Base-by-base conservation (phyloP, 2,113 vertebrate genomes). In the Cryptoleucopteryx plumbea region DNA sequence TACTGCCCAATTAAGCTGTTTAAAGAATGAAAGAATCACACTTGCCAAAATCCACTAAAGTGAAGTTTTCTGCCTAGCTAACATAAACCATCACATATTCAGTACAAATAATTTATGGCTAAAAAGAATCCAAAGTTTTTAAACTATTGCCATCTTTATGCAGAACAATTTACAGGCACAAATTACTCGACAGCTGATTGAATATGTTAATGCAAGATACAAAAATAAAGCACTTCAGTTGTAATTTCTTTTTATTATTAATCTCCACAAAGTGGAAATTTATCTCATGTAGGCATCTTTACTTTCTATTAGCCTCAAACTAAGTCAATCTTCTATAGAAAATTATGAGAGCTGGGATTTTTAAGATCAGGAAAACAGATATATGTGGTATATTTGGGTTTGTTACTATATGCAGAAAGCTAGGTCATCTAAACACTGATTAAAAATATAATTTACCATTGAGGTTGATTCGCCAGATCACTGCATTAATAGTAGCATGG, bases 381-480 rank as follows among this genome's bases (percentile, higher is more conserved):
- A 95, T 68, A 66, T 58, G 31, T 34, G 11, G 22, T 93, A 88
- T 95, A 61, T 81, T 42, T 90, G 56, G 29, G 67, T 94, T 96
- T 83, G 74, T 80, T 91, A 79, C 12, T 79, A 26, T 56, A 61
- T 78, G 29, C 34, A 73, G 70, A 94, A 88, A 81, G 70, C 29
- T 72, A 89, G 50, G 85, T 86, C 79, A 52, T 68, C 65, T 82
- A 90, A 97, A 95, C 83, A 95, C 43, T 89, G 87, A 96, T 95
- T 94, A 95, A 97, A 97, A 92, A 36, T 63, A 68, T 87, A n/a
- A 97, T 96, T 97, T 97, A 85, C 56, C 67, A 95, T 78, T 89
- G 75, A 94, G 59, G 68, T 36, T 82, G 48, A 91, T 92, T 94
- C 74, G 80, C 84, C 38, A 93, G 61, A 74, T 90, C 32, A 42